Conservation (phyloP, 2,888 invertebrate genomes). For the Aradus depressus region DNA sequence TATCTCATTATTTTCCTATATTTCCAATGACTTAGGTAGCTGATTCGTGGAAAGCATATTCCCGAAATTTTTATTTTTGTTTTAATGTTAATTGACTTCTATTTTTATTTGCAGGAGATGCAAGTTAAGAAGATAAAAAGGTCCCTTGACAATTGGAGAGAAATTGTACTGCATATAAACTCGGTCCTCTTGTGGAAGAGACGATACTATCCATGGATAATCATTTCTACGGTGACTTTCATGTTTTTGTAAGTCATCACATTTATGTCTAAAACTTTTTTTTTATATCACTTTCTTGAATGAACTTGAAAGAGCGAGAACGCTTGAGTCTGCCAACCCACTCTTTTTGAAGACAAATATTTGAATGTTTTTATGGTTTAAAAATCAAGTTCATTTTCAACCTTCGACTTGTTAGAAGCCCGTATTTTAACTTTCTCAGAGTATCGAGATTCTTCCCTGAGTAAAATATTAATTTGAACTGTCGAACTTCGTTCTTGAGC, state of each 20-base stretch:
- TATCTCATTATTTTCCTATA: neutral
- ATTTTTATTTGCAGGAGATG: constrained; percentile 54
- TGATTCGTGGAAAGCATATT: no score
- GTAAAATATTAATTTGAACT: no score
- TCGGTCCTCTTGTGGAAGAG: constrained; percentile 73
- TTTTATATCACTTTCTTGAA: no score
- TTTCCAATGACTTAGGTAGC: neutral
- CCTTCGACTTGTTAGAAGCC: no score
- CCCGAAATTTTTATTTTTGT: no score
- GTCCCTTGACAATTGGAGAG: constrained; percentile 62
- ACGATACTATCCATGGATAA: constrained; percentile 68
- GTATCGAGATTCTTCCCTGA: no score
- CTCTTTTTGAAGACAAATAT: no score
- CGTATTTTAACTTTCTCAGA: no score
- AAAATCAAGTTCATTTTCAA: no score
- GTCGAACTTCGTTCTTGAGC: no score
- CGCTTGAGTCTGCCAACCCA: neutral
- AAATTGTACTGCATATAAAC: constrained; percentile 56
- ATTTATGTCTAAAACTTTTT: neutral
- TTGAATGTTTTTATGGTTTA: neutral
- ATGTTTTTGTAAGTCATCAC: constrained; percentile 41
- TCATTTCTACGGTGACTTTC: constrained; percentile 47
- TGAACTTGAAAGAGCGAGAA: neutral
- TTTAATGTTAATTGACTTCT: no score
- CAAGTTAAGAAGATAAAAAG: constrained; percentile 59